A percentile compares a stretch with the other conserved stretches of the same genome.
phyloP scores from a whole-genome alignment of 2,888 invertebrate genomes.

The Peribatodes rhomboidaria region DNA sequence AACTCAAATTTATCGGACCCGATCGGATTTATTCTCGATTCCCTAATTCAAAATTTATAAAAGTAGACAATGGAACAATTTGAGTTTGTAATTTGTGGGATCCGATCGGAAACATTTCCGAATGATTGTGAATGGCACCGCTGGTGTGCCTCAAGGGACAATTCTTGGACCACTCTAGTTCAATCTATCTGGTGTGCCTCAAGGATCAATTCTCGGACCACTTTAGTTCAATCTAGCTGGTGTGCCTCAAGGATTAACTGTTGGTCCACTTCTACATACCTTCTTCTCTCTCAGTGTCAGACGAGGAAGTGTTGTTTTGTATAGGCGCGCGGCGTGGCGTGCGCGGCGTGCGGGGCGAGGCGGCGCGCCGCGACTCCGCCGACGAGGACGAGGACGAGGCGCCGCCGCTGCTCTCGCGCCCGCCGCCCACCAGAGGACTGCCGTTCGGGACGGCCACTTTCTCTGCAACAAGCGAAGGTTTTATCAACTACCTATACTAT shows the following conservation, averaged over 20 bases:
- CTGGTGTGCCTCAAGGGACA: neutral
- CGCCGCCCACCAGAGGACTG: conserved; percentile 41
- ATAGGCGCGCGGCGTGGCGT: conserved; percentile 57
- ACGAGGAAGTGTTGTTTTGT: conserved; percentile 79
- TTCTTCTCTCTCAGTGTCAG: conserved; percentile 87
- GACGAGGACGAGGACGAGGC: conserved; percentile 61
- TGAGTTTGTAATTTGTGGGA: no score
- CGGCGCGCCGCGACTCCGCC: conserved; percentile 58
- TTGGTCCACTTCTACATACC: conserved; percentile 64
- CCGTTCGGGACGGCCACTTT: conserved; percentile 33
- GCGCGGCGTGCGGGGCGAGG: conserved; percentile 68
- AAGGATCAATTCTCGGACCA: neutral
- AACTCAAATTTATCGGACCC: no score
- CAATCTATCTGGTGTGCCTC: neutral
- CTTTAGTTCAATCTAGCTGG: neutral
- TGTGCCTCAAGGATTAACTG: neutral
- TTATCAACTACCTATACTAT: no score
- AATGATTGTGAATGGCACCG: no score
- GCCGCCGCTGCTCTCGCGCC: conserved; percentile 68
- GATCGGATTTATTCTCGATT: no score
- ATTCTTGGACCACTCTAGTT: neutral
- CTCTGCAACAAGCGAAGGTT: conserved; percentile 40
- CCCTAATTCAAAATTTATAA: no score
- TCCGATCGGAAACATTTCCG: no score
- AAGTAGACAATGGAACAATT: no score